These are phyloP conservation scores for Oncorhynchus nerka DNA, from an alignment of 2,113 vertebrate species.

Conservation along the genomic window DNA sequence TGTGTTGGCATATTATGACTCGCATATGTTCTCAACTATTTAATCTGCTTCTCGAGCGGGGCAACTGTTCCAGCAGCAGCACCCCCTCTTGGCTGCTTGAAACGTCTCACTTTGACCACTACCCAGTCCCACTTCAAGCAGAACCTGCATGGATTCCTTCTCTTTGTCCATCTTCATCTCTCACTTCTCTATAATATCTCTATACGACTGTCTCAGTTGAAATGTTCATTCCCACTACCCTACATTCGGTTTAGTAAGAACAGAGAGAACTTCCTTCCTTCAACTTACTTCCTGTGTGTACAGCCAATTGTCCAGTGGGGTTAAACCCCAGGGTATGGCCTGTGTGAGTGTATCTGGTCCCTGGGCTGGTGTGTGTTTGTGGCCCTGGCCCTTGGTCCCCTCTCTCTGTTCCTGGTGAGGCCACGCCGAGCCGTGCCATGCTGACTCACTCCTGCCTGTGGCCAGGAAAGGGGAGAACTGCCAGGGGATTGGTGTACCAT, in stretches of 20 bases:
- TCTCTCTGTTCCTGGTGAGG: background rate
- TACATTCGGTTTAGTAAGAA: too few relatives aligned
- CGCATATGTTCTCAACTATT: background rate
- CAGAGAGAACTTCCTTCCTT: too few relatives aligned
- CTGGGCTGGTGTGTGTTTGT: background rate
- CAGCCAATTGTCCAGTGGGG: too few relatives aligned
- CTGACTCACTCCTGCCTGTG: background rate
- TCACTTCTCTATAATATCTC: too few relatives aligned
- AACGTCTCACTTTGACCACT: background rate
- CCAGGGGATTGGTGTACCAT: too few relatives aligned
- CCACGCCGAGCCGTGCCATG: background rate
- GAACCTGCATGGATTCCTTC: too few relatives aligned
- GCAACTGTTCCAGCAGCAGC: background rate
- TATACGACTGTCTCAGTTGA: too few relatives aligned
- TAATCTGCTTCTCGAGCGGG: background rate
- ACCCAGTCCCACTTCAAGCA: background rate
- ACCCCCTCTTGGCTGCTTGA: background rate
- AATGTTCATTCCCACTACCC: too few relatives aligned
- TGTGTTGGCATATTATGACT: background rate
- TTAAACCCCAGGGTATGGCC: background rate
- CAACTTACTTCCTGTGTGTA: too few relatives aligned
- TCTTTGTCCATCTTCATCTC: too few relatives aligned
- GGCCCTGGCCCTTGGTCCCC: background rate
- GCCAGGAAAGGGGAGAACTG: too few relatives aligned
- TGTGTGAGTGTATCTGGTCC: slow-evolving; percentile 2